Percentiles rank a stretch among this genome's conserved stretches.
These are phyloP conservation scores for Bettongia penicillata DNA, from an alignment of 2,113 vertebrate species.

Conservation along the genomic window DNA sequence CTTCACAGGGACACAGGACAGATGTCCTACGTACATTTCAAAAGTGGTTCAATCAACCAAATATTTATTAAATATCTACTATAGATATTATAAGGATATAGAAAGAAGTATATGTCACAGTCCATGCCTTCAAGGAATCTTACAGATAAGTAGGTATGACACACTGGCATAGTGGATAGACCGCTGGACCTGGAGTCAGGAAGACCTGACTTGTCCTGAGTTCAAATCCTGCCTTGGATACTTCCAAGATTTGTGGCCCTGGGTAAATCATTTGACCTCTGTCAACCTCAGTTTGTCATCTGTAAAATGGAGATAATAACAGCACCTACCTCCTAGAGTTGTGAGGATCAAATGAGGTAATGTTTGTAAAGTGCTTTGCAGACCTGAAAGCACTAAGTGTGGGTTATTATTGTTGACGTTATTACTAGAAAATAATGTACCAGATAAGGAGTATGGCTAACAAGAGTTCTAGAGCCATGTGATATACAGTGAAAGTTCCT, in stretches of 20 bases:
- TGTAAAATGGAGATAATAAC: not conserved
- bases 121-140: not conserved
- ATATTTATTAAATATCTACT: not conserved
- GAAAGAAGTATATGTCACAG: not conserved
- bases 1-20: not conserved
- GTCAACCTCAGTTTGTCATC: not conserved
- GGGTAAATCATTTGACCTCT: not conserved
- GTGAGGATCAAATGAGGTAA: too few species aligned
- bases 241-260: not conserved
- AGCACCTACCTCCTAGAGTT: too few species aligned
- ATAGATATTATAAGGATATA: not conserved
- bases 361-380: too few species aligned
- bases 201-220: not conserved
- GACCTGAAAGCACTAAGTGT: too few species aligned
- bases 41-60: not conserved
- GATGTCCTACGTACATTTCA: not conserved
- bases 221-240: not conserved
- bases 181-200: not conserved
- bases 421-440: too few species aligned
- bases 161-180: not conserved
- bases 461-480: not conserved
- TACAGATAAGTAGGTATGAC: not conserved
- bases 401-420: too few species aligned
- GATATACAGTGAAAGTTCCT: not conserved
- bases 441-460: too few species aligned